Base-by-base conservation (phyloP, 2,113 vertebrate species). In the Scopus umbretta region DNA sequence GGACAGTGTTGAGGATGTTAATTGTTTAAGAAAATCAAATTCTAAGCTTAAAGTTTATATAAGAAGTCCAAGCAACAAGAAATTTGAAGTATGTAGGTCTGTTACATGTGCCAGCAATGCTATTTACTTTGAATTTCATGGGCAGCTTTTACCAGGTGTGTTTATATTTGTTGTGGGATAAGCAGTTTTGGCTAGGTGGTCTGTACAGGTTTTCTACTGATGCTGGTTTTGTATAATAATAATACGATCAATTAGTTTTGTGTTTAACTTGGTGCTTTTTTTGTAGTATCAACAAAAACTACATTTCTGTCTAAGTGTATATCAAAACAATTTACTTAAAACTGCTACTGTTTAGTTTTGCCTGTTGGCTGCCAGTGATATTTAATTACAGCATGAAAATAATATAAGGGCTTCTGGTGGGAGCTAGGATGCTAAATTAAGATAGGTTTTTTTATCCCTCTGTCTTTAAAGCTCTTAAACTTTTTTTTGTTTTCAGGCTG, bases 401-500 rank as follows among this genome's bases (percentile, higher is more conserved):
- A 81, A 65, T 58, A 11, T 6, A 65, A 2, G 63, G 29, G 20
- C 59, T 80, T 88, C 72, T 93, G 68, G 34, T 87, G 90, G 70
- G 80, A 85, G 36, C 63, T 23, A 49, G 56, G n/a, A 72, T 78
- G 30, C 36, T 79, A 71, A 94, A 78, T 71, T 56, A 49, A 75
- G 27, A 34, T 29, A 52, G 10, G 8, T 89, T 25, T 76, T 55
- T 92, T 89, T 83, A 65, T 62, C 42, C n/a, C 29, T 61, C 42
- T 94, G 29, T 79, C 81, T 95, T 89, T 89, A 92, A 95, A 95
- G 43, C 36, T 94, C 32, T 71, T 86, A 74, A 79, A 34, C 5
- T 49, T 66, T n/a, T 61, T 73, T 91, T 87, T 82, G 11, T 56
- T 95, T 98, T 88, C 97, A 99, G 99, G 97, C 98, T 99, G 53